Conservation (phyloP, 2,797 vertebrate genomes). For the Falco cherrug region DNA sequence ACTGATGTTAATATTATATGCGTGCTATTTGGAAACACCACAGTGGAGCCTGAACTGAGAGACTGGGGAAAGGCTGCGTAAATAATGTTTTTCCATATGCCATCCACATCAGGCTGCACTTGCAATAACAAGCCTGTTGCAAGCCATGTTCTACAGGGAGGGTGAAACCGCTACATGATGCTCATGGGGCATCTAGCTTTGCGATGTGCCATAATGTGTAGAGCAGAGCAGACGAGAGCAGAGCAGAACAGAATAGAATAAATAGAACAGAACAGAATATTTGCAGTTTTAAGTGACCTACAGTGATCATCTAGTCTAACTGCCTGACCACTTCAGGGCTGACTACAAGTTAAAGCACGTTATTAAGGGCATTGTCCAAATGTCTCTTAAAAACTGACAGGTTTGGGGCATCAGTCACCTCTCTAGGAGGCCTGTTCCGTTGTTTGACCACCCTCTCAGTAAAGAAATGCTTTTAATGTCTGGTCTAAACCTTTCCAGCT, state of each 20-base stretch:
- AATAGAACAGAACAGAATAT: not conserved
- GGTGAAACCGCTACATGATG: not conserved
- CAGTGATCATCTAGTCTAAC: not conserved
- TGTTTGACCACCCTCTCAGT: not conserved
- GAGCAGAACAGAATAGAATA: too few relatives aligned
- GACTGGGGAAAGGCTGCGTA: not conserved
- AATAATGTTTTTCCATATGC: not conserved
- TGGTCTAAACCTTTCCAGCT: not conserved
- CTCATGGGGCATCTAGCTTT: not conserved
- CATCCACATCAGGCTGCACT: not conserved
- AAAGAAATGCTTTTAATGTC: not conserved
- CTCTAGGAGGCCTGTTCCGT: not conserved
- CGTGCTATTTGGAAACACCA: not conserved
- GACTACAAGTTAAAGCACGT: not conserved
- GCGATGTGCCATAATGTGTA: not conserved
- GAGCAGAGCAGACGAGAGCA: too few relatives aligned
- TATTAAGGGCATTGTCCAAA: not conserved
- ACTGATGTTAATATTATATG: not conserved
- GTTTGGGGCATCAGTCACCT: not conserved
- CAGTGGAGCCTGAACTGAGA: rapidly evolving
- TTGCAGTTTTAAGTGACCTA: not conserved
- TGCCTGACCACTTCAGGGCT: not conserved
- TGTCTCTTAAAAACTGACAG: not conserved
- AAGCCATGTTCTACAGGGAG: not conserved
- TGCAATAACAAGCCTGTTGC: not conserved